These are phyloP conservation scores for Teinopalpus imperialis DNA, from an alignment of 2,888 invertebrate genomes.

Conservation along the genomic window DNA sequence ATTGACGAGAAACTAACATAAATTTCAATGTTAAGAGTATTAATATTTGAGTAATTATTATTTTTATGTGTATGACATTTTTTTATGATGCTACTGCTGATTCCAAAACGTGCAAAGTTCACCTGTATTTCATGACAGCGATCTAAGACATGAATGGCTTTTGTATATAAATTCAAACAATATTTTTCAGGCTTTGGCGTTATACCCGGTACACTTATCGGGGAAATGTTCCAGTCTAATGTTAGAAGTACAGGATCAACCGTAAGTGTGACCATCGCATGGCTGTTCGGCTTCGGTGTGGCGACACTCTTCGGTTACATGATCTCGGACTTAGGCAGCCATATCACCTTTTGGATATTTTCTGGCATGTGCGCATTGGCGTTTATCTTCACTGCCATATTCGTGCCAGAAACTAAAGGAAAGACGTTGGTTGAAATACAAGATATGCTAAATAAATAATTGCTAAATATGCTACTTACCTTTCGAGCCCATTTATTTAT, in stretches of 20 bases:
- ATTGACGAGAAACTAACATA: no score
- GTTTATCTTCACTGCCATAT: slow-evolving; percentile 83
- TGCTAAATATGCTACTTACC: no score
- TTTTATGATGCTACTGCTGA: no score
- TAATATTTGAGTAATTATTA: no score
- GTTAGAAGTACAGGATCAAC: slow-evolving; percentile 34
- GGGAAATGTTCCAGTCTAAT: slow-evolving; percentile 35
- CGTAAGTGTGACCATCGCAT: slow-evolving; percentile 26
- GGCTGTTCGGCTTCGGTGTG: slow-evolving; percentile 30
- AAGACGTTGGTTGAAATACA: slow-evolving; percentile 81
- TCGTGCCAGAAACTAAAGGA: slow-evolving; percentile 87
- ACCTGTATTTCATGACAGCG: no score
- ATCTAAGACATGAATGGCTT: no score
- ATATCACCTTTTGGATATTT: slow-evolving; percentile 30
- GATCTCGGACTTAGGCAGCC: slow-evolving; percentile 70
- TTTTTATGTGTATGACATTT: no score
- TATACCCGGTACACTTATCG: slow-evolving; percentile 32
- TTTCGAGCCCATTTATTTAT: no score
- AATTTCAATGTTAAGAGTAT: no score
- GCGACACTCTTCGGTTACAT: slow-evolving; percentile 31
- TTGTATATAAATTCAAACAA: no score
- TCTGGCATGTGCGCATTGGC: slow-evolving; percentile 58
- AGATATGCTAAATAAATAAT: slow-evolving; percentile 62
- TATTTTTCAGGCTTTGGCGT: slow-evolving; percentile 32
- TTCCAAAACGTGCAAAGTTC: no score